These are phyloP conservation scores for Coelopa pilipes DNA, from an alignment of 2,888 invertebrate species.

Conservation along the genomic window DNA sequence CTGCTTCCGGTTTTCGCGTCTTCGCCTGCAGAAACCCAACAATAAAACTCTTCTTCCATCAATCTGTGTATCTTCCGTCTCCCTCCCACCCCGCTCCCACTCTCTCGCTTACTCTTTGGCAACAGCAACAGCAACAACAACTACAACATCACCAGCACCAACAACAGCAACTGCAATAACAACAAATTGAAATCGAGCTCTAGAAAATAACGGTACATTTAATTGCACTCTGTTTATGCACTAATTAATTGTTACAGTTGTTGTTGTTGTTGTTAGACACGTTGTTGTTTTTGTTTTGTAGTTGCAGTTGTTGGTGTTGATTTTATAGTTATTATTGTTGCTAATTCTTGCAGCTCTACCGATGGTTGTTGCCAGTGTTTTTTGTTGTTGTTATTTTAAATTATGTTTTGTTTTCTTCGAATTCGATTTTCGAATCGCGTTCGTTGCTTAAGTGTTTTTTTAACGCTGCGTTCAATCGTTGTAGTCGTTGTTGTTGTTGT, in stretches of 20 bases:
- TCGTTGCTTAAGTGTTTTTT: constrained; percentile 10
- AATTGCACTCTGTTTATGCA: constrained; percentile 45
- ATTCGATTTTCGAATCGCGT: constrained; percentile 17
- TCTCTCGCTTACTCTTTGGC: no score
- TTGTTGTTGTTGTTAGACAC: constrained; percentile 36
- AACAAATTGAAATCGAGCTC: no score
- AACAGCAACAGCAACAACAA: no score
- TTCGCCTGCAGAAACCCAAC: no score
- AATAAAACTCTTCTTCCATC: no score
- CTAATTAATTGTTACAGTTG: constrained; percentile 31
- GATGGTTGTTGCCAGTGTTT: constrained; percentile 35
- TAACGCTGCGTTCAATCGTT: constrained; percentile 21
- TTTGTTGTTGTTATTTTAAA: constrained; percentile 26
- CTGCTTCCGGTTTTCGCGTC: neutral
- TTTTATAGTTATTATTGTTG: no score
- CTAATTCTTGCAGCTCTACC: neutral
- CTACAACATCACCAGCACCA: no score
- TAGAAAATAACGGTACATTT: constrained; percentile 19
- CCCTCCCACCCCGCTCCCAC: no score
- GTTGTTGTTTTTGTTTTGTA: constrained; percentile 27
- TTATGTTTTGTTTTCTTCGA: constrained; percentile 31
- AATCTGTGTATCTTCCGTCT: no score
- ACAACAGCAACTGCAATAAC: no score
- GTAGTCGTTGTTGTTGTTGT: constrained; percentile 28
- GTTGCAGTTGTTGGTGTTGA: no score